phyloP scores from a whole-genome alignment of 2,797 vertebrate genomes.

The Centroberyx gerrardi region DNA sequence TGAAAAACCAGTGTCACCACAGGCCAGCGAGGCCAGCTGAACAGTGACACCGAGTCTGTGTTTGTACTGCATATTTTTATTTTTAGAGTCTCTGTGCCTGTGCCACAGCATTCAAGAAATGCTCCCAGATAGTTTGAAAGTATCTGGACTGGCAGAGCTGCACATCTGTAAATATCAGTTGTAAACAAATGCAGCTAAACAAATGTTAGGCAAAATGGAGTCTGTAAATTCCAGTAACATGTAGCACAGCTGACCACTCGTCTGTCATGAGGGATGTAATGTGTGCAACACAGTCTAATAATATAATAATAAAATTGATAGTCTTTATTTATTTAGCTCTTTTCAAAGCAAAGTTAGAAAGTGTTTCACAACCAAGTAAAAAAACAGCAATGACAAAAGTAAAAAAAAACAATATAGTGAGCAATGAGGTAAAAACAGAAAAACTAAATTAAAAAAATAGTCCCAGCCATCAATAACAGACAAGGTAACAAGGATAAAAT shows the following conservation, averaged over 20 bases:
- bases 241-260: too few relatives aligned
- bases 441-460: not conserved
- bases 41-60: not conserved
- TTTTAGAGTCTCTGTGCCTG: not conserved
- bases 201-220: not conserved
- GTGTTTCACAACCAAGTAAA: too few relatives aligned
- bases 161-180: not conserved
- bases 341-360: too few relatives aligned
- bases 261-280: too few relatives aligned
- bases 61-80: not conserved
- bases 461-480: not conserved
- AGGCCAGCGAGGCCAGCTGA: not conserved
- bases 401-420: too few relatives aligned
- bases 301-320: too few relatives aligned
- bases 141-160: not conserved
- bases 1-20: not conserved
- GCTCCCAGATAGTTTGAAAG: not conserved
- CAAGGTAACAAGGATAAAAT: too few relatives aligned
- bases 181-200: not conserved
- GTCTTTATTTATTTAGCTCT: too few relatives aligned
- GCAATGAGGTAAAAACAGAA: too few relatives aligned
- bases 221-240: too few relatives aligned
- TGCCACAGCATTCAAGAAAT: not conserved
- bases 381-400: too few relatives aligned
- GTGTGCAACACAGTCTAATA: too few relatives aligned